These are phyloP conservation scores for Apodemia mormo DNA, from an alignment of 2,888 invertebrate genomes.

Conservation along the genomic window DNA sequence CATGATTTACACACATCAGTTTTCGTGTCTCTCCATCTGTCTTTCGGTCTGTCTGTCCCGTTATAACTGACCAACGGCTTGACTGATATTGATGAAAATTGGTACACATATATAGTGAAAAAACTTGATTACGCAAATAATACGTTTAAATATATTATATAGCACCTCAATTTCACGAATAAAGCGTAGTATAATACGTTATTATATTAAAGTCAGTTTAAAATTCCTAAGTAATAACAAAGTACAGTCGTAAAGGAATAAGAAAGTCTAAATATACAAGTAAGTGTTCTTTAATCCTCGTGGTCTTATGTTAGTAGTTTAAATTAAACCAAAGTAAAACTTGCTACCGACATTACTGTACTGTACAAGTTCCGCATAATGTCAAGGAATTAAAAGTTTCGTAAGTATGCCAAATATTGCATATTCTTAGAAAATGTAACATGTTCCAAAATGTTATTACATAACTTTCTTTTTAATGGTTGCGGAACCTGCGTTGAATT, in stretches of 20 bases:
- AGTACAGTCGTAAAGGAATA: constrained; percentile 1
- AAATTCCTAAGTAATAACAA: neutral
- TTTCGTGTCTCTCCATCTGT: too few species aligned
- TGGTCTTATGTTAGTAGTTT: constrained; percentile 1
- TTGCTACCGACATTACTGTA: constrained; percentile 1
- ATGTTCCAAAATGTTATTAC: neutral
- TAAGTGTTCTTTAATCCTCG: neutral
- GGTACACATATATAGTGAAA: too few species aligned
- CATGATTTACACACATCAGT: too few species aligned
- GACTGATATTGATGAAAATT: too few species aligned
- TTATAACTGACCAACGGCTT: too few species aligned
- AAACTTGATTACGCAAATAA: too few species aligned
- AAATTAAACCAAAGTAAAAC: constrained; percentile 12
- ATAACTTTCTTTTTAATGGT: neutral
- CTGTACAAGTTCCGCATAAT: constrained; percentile 2
- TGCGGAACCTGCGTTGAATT: too few species aligned
- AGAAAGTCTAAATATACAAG: neutral
- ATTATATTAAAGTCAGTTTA: neutral
- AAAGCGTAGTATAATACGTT: neutral
- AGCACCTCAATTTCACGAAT: too few species aligned
- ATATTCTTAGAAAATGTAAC: neutral
- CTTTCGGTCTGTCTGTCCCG: too few species aligned
- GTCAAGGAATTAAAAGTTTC: constrained; percentile 11
- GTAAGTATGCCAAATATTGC: constrained; percentile 6
- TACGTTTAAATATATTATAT: too few species aligned